These are phyloP conservation scores for Meda fulgida DNA, from an alignment of 2,797 vertebrate genomes.

Conservation along the genomic window DNA sequence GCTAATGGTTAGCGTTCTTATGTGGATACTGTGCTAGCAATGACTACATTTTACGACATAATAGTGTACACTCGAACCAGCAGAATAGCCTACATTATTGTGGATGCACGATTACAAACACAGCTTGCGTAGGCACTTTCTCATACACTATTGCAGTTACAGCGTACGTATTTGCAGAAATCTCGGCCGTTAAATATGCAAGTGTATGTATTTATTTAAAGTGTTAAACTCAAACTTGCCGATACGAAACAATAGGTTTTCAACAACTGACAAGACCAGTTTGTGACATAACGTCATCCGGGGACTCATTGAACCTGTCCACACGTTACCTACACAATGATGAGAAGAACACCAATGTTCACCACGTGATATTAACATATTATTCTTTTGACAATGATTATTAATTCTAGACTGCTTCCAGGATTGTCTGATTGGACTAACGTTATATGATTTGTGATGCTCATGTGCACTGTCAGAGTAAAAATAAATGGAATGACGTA, in stretches of 20 bases:
- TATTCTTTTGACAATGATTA: background rate
- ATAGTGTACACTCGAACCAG: background rate
- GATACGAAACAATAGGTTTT: constrained; percentile 12
- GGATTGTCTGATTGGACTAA: too few relatives aligned
- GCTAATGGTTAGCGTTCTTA: background rate
- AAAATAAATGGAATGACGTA: background rate
- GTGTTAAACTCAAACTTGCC: too few relatives aligned
- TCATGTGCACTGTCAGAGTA: background rate
- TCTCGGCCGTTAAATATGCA: background rate
- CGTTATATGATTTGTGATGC: background rate
- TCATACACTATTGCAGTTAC: background rate
- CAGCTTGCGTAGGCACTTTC: background rate
- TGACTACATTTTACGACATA: background rate
- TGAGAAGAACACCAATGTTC: background rate
- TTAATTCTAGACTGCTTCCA: background rate
- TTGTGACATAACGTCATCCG: constrained; percentile 24
- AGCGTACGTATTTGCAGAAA: background rate
- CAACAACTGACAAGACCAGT: constrained; percentile 34
- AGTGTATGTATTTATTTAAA: background rate
- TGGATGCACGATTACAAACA: background rate
- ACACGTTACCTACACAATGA: background rate
- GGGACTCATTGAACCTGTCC: constrained; percentile 48
- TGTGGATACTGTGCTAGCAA: background rate
- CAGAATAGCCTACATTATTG: background rate
- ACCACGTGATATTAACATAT: background rate